Percentiles rank a stretch among this genome's conserved stretches.
Evolutionary conservation across 2,797 vertebrate genomes (phyloP).

Genomic region (Lutjanus campechanus): DNA sequence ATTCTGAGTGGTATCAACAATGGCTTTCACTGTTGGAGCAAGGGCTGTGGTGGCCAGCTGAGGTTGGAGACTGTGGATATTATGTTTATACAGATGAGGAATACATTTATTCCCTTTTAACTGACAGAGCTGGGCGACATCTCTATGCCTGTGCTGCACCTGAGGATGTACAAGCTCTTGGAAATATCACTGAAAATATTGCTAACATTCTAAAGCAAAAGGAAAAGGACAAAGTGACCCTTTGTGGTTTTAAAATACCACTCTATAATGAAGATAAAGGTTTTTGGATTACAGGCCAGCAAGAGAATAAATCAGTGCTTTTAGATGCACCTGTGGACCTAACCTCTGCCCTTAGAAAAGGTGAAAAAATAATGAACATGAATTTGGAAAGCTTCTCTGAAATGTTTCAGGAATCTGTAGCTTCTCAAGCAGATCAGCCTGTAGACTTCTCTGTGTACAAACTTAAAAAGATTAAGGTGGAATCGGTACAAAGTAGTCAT

Average conservation of each 20-base stretch:
- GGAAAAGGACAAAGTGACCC: constrained; percentile 83
- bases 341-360: constrained; percentile 90
- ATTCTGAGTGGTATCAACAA: constrained; percentile 91
- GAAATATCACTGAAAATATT: constrained; percentile 85
- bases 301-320: constrained; percentile 69
- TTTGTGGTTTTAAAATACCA: constrained; percentile 94
- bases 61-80: constrained; percentile 93
- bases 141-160: constrained; percentile 91
- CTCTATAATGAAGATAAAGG: constrained; percentile 84
- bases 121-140: constrained; percentile 92
- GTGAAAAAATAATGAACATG: constrained; percentile 92
- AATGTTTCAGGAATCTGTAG: constrained; percentile 92
- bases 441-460: constrained; percentile 92
- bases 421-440: constrained; percentile 88
- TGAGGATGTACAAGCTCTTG: constrained; percentile 83
- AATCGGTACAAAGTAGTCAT: constrained; percentile 76
- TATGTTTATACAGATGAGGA: constrained; percentile 93
- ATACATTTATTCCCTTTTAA: constrained; percentile 94
- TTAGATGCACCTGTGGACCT: constrained; percentile 90
- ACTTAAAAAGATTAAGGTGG: constrained; percentile 90
- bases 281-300: constrained; percentile 84
- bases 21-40: constrained; percentile 93
- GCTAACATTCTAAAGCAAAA: constrained; percentile 84
- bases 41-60: constrained; percentile 96
- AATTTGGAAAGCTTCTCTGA: constrained; percentile 92